Evolutionary conservation across 1,140 invertebrate species (phyloP).

Genomic region (Centruroides sculpturatus): DNA sequence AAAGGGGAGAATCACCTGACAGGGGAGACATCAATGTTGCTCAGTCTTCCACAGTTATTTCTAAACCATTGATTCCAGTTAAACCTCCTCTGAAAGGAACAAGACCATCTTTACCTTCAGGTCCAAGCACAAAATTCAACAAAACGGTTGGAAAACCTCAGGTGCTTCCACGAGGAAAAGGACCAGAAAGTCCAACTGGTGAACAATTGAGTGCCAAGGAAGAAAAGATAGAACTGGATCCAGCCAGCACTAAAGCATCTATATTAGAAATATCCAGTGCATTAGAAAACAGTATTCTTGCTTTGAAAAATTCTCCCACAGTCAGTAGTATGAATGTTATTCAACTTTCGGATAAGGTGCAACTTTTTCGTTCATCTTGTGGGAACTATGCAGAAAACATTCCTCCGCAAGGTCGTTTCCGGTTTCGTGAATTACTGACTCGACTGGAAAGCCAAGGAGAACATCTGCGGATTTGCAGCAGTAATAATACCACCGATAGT

Average conservation of each 20-base stretch:
- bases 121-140: conserved; percentile 1
- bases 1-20: no score
- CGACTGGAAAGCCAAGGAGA: conserved; percentile 63
- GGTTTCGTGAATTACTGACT: conserved; percentile 68
- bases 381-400: conserved; percentile 47
- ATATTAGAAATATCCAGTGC: conserved; percentile 20
- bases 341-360: conserved; percentile 63
- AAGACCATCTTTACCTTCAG: not conserved
- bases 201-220: conserved; percentile 1
- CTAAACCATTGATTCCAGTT: conserved; percentile 12
- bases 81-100: conserved; percentile 13
- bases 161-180: conserved; percentile 6
- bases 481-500: conserved; percentile 37
- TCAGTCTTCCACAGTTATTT: not conserved
- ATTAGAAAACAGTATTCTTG: conserved; percentile 14
- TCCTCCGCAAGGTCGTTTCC: conserved; percentile 75
- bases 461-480: conserved; percentile 44
- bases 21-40: not conserved
- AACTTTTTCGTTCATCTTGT: conserved; percentile 59
- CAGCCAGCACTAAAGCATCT: conserved; percentile 11
- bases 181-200: conserved; percentile 7
- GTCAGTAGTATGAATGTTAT: conserved; percentile 38
- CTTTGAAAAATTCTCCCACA: conserved; percentile 9
- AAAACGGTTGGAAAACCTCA: conserved; percentile 13
- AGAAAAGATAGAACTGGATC: conserved; percentile 3